Conservation (phyloP, 2,113 vertebrate species). For the Pipra filicauda region DNA sequence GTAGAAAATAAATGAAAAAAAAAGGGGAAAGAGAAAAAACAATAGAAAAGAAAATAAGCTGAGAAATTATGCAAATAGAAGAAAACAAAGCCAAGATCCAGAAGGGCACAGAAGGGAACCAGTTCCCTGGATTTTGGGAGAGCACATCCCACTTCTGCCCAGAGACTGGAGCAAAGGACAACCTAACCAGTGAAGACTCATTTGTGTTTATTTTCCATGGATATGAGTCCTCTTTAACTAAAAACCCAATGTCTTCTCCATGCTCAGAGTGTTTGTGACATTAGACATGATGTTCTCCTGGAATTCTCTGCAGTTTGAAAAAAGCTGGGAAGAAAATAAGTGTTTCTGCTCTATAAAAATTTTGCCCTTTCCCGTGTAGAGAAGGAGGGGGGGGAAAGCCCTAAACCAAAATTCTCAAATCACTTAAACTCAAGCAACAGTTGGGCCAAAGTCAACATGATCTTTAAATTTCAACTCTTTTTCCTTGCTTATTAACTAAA, state of each 20-base stretch:
- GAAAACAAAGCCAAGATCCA: not conserved
- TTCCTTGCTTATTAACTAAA: not conserved
- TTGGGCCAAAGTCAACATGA: not conserved
- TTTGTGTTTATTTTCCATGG: not conserved
- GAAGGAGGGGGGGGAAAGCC: not conserved
- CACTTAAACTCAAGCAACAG: not conserved
- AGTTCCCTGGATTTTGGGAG: not conserved
- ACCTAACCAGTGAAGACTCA: not conserved
- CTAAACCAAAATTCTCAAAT: not conserved
- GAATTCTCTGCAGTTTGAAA: not conserved
- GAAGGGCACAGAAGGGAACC: not conserved
- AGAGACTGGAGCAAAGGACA: not conserved
- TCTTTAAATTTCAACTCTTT: not conserved
- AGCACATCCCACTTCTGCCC: not conserved
- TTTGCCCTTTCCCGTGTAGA: not conserved
- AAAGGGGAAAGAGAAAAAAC: not conserved
- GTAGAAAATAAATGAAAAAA: not conserved
- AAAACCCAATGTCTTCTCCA: not conserved
- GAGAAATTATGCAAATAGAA: not conserved
- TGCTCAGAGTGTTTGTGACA: not conserved
- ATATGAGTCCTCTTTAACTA: not conserved
- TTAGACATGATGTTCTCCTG: not conserved
- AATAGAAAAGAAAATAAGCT: not conserved
- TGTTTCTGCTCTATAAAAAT: not conserved
- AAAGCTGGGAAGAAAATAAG: not conserved